These are phyloP conservation scores for Dasypogon diadema DNA, from an alignment of 2,888 invertebrate genomes.

Conservation along the genomic window DNA sequence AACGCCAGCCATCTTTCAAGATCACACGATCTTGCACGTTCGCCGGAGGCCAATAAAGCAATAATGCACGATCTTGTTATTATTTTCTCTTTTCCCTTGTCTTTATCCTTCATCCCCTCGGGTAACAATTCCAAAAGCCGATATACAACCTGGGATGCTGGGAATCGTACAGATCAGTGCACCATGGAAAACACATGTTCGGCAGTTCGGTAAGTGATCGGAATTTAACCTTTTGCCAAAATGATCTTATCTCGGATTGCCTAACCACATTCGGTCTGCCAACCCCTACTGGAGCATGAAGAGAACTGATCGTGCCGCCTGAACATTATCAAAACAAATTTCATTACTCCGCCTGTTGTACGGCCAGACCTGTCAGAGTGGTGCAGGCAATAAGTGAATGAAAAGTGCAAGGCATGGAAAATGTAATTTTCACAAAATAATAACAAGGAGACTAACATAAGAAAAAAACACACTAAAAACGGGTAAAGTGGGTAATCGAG, in stretches of 20 bases:
- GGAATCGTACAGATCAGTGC: background rate
- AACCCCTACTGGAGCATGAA: background rate
- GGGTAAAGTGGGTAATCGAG: constrained; percentile 39
- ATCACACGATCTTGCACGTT: constrained; percentile 50
- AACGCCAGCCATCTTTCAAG: constrained; percentile 50
- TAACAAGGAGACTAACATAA: too few relatives aligned
- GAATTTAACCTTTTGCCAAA: constrained; percentile 48
- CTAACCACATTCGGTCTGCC: background rate
- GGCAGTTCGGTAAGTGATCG: constrained; percentile 38
- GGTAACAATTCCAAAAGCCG: constrained; percentile 7
- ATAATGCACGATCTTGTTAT: constrained; percentile 55
- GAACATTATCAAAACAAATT: constrained; percentile 29
- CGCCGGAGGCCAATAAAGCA: constrained; percentile 52
- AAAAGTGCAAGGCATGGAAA: constrained; percentile 3
- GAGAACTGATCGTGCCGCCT: background rate
- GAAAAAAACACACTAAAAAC: constrained; percentile 5
- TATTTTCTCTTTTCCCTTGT: constrained; percentile 40
- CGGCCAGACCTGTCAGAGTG: background rate
- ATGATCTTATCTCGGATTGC: constrained; percentile 13
- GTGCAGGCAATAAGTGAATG: constrained; percentile 20
- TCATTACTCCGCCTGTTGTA: constrained; percentile 6
- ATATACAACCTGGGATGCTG: background rate
- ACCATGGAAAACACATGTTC: constrained; percentile 48
- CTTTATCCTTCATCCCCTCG: constrained; percentile 33
- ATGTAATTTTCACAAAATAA: constrained; percentile 37